Evolutionary conservation across 1,140 invertebrate species (phyloP), one percentile per base, ranked within the genome.

Genomic region (Trachymyrmex cornetzi): DNA sequence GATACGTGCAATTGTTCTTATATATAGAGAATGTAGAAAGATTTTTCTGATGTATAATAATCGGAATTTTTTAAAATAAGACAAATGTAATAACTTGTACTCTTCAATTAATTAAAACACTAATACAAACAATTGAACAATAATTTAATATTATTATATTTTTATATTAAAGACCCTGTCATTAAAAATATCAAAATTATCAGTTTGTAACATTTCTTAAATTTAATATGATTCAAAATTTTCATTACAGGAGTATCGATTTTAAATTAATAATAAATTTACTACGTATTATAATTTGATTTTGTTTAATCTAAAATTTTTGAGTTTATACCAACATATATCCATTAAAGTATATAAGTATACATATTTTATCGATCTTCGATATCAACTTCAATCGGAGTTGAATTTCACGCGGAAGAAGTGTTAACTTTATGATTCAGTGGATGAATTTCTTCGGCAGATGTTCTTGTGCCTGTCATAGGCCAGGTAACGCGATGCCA

Each of bases 401-500:
- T 90, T 81, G 30, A 86, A 90, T 90, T 88, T 85, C 88, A 90
- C 16, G 63, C 53, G 22, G 55, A 30, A 57, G 80, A 63, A 88
- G 61, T 53, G 80, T 77, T 55, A 90, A 69, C 50, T 88, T 57
- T 82, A 86, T 89, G 89, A 91, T 91, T 89, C 84, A 91, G 50
- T 87, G 75, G 67, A 87, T 87, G 67, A 87, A 77, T 89, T 91
- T 89, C 80, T 75, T 91, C 82, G 84, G 71, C 79, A 90, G 88
- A 82, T 90, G 77, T 90, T 30, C 87, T 69, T 67, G 64, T 86
- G 61, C 53, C 75, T 72, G 67, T 85, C 61, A 87, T 88, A 90
- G 89, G 86, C 87, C 53, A 81, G 77, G 88, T 92, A 92, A 91
- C 75, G 85, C 71, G 91, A 91, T 80, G 77, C 88, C 88, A 19